Conservation (phyloP, 1,140 invertebrate species). For the Halyomorpha halys region DNA sequence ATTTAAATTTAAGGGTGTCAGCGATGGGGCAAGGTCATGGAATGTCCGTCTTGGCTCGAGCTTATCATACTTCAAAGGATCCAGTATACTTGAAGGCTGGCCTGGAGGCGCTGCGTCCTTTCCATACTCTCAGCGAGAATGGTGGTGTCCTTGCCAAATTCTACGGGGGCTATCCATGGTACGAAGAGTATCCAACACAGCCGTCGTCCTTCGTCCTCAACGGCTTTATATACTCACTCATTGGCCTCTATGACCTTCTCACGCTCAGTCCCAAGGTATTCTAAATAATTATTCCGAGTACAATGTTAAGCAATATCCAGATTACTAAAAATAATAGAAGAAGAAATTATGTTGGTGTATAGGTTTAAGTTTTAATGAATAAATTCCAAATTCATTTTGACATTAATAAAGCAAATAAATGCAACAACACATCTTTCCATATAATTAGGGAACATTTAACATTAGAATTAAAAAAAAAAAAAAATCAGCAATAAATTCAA, state of each 20-base stretch:
- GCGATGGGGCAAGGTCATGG: constrained; percentile 97
- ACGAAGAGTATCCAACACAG: constrained; percentile 96
- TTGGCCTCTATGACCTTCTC: constrained; percentile 50
- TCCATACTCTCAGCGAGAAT: constrained; percentile 50
- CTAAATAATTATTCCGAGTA: no score
- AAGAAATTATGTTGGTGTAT: no score
- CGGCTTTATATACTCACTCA: constrained; percentile 95
- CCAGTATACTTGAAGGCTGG: constrained; percentile 70
- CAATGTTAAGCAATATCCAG: no score
- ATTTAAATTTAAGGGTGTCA: constrained; percentile 61
- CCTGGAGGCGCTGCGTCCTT: constrained; percentile 65
- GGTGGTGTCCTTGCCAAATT: constrained; percentile 80
- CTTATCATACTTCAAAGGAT: constrained; percentile 72
- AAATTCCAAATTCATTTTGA: no score
- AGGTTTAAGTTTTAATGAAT: no score
- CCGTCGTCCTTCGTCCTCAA: constrained; percentile 94
- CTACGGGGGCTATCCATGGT: constrained; percentile 68
- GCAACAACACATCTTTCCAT: no score
- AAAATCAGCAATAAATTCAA: no score
- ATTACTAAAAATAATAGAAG: no score
- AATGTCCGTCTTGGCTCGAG: constrained; percentile 82
- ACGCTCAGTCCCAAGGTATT: constrained; percentile 23
- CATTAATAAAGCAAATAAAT: no score
- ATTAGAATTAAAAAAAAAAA: no score
- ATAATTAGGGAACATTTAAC: no score